Percentiles rank a stretch among this genome's conserved stretches.
Conservation (phyloP, 2,113 vertebrate species). For the Lontra canadensis region DNA sequence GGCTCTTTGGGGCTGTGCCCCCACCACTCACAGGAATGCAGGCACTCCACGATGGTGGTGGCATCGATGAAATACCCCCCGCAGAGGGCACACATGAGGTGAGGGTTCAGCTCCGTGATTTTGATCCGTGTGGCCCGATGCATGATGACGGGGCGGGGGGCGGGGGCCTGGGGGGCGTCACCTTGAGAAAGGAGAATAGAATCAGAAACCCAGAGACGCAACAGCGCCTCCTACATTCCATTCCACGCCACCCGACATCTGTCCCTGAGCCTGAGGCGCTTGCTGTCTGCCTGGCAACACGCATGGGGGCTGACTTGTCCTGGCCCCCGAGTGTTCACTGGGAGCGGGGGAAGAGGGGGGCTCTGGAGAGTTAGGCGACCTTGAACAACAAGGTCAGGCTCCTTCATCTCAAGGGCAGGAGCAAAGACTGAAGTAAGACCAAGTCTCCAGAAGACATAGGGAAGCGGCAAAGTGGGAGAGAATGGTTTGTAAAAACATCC, state of each 20-base stretch:
- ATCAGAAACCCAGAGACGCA: neutral
- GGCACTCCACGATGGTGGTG: conserved; percentile 95
- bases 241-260: neutral
- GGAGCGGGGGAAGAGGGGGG: neutral
- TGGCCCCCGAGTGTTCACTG: neutral
- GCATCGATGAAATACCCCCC: conserved; percentile 97
- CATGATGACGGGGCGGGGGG: conserved; percentile 76
- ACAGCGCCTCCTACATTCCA: neutral
- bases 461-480: neutral
- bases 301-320: neutral
- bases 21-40: conserved; percentile 94
- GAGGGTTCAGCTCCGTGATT: conserved; percentile 89
- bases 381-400: neutral
- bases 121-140: conserved; percentile 87
- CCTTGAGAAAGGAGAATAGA: conserved; percentile 31
- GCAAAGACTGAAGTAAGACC: neutral
- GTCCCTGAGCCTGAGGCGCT: neutral
- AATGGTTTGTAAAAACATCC: neutral
- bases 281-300: neutral
- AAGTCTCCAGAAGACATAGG: neutral
- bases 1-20: neutral
- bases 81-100: conserved; percentile 92
- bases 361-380: neutral
- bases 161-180: neutral
- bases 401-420: neutral